Evolutionary conservation across 2,113 vertebrate species (phyloP), one percentile per base, ranked within the genome.

Genomic region (Sardina pilchardus): DNA sequence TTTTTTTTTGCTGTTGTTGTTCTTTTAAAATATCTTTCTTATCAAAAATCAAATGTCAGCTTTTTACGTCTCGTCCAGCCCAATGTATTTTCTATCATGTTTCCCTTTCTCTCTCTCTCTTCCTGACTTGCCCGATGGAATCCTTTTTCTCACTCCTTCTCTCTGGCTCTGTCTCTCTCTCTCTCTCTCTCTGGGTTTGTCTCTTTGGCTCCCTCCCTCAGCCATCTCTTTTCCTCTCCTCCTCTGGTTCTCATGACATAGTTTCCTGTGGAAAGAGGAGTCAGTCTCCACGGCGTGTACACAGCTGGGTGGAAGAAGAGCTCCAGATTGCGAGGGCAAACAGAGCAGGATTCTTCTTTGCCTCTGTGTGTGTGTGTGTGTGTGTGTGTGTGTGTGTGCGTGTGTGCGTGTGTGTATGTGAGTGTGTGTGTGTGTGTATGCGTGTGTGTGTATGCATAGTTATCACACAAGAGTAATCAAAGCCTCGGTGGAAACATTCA

Each of bases 251-350:
- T 90, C 86, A 81, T 91, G 85, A n/a, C 83, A 42, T 85, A 71
- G 84, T 91, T 94, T 94, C 90, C 91, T 93, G 92, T 92, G 90
- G 91, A 93, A 93, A 92, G 89, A 44, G 82, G 86, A 92, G 85
- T 75, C 81, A 82, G 90, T 91, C 82, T 91, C 83, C 83, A 84
- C 82, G 75, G 47, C 92, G 85, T 94, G 92, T 93, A 92, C 92
- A 92, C 94, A 95, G 92, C 93, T 94, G 92, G 91, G 83, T 89
- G 87, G 87, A 91, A 90, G 90, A 91, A 90, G 89, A 90, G 87
- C 86, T 91, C 90, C 87, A 92, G 89, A 92, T 90, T 91, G 91
- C 90, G 85, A 93, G 90, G 89, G 90, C 88, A 94, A 93, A 93
- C 90, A 48, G 59, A 90, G 86, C 86, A 80, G 85, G 86, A 86